A percentile compares a stretch with the other conserved stretches of the same genome.
Conservation (phyloP, 2,113 vertebrate species). For the Noturus placidus region DNA sequence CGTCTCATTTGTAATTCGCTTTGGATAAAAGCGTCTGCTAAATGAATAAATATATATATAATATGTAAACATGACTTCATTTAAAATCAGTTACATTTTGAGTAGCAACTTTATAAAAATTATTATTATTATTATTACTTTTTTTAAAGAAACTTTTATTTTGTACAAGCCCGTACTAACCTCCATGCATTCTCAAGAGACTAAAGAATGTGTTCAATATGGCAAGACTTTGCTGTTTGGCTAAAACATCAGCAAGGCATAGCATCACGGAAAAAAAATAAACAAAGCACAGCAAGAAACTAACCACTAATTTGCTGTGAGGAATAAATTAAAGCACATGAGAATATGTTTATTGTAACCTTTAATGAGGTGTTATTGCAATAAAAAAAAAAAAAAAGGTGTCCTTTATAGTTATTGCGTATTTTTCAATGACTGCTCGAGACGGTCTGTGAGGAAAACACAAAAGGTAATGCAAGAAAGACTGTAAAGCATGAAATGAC, state of each 20-base stretch:
- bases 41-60: too few species aligned
- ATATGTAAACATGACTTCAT: neutral
- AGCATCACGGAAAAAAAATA: conserved; percentile 3
- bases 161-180: neutral
- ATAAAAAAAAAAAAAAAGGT: neutral
- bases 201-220: neutral
- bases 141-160: neutral
- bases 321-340: conserved; percentile 12
- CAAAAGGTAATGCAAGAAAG: conserved; percentile 65
- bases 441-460: neutral
- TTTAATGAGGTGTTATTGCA: conserved; percentile 2
- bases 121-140: neutral
- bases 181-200: neutral
- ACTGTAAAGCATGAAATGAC: conserved; percentile 68
- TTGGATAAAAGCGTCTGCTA: too few species aligned
- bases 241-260: neutral
- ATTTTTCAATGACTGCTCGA: conserved; percentile 14
- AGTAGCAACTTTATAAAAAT: neutral
- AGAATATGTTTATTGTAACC: neutral
- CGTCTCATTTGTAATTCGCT: too few species aligned
- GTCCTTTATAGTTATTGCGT: neutral
- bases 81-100: neutral
- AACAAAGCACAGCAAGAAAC: neutral
- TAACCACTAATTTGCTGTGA: neutral
- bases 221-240: neutral